These are phyloP conservation scores for Neomorphus geoffroyi DNA, from an alignment of 2,797 vertebrate genomes.

Conservation along the genomic window DNA sequence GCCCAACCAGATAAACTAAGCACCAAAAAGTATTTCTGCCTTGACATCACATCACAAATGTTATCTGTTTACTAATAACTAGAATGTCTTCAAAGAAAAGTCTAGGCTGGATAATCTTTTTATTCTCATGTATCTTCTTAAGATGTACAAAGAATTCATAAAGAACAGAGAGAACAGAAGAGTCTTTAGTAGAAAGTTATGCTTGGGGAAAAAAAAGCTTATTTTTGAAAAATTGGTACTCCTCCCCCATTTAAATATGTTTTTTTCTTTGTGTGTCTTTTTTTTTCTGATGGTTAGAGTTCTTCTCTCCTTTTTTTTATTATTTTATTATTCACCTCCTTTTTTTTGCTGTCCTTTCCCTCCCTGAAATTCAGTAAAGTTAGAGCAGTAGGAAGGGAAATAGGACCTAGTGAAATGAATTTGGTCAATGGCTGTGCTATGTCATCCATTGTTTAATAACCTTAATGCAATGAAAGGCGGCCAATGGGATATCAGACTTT, in stretches of 20 bases:
- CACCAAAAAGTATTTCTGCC: neutral
- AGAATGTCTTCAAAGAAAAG: neutral
- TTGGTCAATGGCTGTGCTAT: neutral
- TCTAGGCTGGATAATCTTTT: neutral
- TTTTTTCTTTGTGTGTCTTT: neutral
- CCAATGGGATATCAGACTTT: neutral
- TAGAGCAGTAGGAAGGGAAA: neutral
- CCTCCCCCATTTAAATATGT: neutral
- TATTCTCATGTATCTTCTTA: neutral
- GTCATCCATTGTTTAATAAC: neutral
- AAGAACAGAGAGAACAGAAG: neutral
- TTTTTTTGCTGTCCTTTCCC: neutral
- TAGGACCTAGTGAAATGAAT: neutral
- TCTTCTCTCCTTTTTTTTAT: neutral
- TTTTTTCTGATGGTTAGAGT: neutral
- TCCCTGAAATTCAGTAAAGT: neutral
- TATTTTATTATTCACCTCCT: neutral
- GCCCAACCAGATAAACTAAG: neutral
- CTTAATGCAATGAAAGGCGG: neutral
- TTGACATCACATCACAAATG: neutral
- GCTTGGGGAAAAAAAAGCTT: neutral
- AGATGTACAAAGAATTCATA: neutral
- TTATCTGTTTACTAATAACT: neutral
- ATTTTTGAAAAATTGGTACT: neutral
- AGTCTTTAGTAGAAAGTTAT: neutral